These are phyloP conservation scores for Pagetopsis macropterus DNA, from an alignment of 2,797 vertebrate genomes.

Conservation along the genomic window DNA sequence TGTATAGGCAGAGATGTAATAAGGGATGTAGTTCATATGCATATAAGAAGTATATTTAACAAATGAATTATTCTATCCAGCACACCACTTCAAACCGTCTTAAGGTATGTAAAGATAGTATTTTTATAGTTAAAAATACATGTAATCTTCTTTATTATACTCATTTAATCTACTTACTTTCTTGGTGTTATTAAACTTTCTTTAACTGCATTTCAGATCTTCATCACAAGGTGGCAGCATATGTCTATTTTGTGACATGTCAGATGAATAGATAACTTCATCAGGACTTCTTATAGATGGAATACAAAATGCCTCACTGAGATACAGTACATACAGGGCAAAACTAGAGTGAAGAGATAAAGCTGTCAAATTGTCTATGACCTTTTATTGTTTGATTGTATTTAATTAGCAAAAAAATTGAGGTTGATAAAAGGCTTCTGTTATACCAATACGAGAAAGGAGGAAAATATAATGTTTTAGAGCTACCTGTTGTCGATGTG, in stretches of 20 bases:
- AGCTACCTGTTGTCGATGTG: no score
- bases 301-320: not conserved
- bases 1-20: no score
- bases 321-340: not conserved
- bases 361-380: not conserved
- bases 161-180: not conserved
- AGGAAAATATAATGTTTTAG: no score
- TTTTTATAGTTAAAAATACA: not conserved
- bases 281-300: not conserved
- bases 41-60: not conserved
- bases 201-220: constrained; percentile 26
- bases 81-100: not conserved
- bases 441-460: not conserved
- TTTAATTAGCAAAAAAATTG: not conserved
- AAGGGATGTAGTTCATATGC: no score
- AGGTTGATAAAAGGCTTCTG: not conserved
- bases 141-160: not conserved
- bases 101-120: not conserved
- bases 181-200: not conserved
- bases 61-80: no score
- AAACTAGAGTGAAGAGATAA: not conserved
- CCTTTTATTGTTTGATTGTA: not conserved
- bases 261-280: not conserved
- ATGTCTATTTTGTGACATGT: constrained; percentile 8
- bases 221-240: constrained; percentile 70